Evolutionary conservation across 2,797 vertebrate species (phyloP), one percentile per base, ranked within the genome.

Genomic region (Dryobates pubescens): DNA sequence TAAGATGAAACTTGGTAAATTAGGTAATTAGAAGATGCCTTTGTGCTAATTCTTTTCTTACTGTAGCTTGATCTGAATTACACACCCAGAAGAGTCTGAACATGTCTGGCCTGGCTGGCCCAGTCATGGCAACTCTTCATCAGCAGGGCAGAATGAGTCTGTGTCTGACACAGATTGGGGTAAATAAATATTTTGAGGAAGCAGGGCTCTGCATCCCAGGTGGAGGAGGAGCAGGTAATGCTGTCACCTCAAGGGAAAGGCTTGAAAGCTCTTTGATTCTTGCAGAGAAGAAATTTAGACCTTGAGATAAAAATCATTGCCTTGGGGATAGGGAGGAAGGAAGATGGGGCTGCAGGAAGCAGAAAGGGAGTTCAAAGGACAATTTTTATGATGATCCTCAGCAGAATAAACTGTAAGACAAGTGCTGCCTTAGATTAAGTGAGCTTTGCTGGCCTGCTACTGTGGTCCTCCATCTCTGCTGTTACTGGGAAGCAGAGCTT

Each of bases 301-400:
- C 54, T 45, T 24, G 36, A 92, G 95, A 96, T 96, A 95, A 91
- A 91, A 91, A 96, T 95, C 96, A 79, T 76, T 83, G 93, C 91
- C 94, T 92, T 85, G 78, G 83, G 94, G 61, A 76, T 76, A 57
- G 72, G 73, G 67, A 92, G 78, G 77, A 86, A 82, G 58, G 56
- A 87, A 89, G 61, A 94, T 70, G 61, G 64, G 70, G n/a, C 74
- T 94, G 76, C 71, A 93, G 67, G 70, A 89, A 56, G 38, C 36
- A 64, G 36, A 81, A 51, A 78, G 27, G 6, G 65, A 89, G 83
- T 95, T 95, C 93, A 96, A 95, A 96, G 91, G 53, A 85, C 41
- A 54, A 16, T 23, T 81, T 94, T 93, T 61, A 90, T 0, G 3
- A 71, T 86, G 87, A 88, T 90, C 27, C 67, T 82, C 70, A 81